Percentiles rank a stretch among this genome's conserved stretches.
Evolutionary conservation across 2,113 vertebrate species (phyloP).

Genomic region (Seriola rivoliana): DNA sequence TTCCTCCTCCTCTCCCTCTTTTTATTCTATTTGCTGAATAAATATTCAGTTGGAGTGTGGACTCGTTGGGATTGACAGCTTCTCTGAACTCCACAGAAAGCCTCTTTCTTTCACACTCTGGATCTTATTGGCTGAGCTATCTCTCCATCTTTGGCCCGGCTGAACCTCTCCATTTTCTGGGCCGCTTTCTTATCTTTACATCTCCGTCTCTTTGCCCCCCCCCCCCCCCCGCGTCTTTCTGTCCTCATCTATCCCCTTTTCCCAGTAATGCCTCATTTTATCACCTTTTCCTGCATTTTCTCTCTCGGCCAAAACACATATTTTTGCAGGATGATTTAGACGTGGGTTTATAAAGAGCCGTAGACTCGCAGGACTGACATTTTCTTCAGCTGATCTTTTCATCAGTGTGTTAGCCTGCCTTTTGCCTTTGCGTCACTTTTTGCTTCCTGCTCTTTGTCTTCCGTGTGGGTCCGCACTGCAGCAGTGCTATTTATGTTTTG

Average conservation of each 20-base stretch:
- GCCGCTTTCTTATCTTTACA: slow-evolving; percentile 55
- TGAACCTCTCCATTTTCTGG: slow-evolving; percentile 40
- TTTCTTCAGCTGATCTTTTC: slow-evolving; percentile 26
- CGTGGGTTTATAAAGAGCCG: background rate
- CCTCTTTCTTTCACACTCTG: slow-evolving; percentile 59
- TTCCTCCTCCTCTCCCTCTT: background rate
- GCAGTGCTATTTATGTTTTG: slow-evolving; percentile 66
- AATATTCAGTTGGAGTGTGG: slow-evolving; percentile 41
- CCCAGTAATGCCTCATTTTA: slow-evolving; percentile 17
- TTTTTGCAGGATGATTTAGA: slow-evolving; percentile 7
- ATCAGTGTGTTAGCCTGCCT: background rate
- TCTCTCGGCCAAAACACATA: slow-evolving; percentile 27
- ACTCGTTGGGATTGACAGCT: slow-evolving; percentile 34
- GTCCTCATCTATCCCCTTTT: slow-evolving; percentile 28
- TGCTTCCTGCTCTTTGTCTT: slow-evolving; percentile 25
- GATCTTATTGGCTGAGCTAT: slow-evolving; percentile 58
- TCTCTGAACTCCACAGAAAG: slow-evolving; percentile 54
- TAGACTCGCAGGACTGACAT: background rate
- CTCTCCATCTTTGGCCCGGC: slow-evolving; percentile 67
- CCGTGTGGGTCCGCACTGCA: slow-evolving; percentile 7
- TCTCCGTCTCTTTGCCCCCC: slow-evolving; percentile 50
- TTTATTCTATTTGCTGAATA: slow-evolving; percentile 66
- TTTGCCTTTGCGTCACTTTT: background rate
- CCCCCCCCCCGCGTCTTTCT: slow-evolving; percentile 46
- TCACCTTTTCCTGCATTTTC: slow-evolving; percentile 40